phyloP scores from a whole-genome alignment of 2,888 invertebrate species.

The Imbricaverruca yamaguchii region DNA sequence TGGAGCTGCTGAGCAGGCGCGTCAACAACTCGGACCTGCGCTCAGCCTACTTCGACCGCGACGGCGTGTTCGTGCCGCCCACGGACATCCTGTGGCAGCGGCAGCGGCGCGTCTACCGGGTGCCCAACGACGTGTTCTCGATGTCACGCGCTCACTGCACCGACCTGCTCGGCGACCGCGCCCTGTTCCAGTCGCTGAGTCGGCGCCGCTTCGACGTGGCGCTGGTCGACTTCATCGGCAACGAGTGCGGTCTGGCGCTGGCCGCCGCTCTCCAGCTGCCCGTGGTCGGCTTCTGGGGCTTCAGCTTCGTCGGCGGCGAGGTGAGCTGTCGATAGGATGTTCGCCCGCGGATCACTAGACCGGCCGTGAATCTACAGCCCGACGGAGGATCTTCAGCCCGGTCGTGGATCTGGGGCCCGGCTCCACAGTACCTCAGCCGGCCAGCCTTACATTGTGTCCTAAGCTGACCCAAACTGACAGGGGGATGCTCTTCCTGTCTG shows the following conservation, averaged over 20 bases:
- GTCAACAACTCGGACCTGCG: conserved; percentile 11
- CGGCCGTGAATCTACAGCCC: too few species aligned
- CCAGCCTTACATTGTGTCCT: too few species aligned
- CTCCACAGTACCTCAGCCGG: too few species aligned
- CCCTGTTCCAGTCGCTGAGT: conserved; percentile 31
- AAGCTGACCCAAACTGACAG: too few species aligned
- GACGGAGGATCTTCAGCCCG: too few species aligned
- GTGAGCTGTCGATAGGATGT: conserved; percentile 31
- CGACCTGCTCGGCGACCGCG: conserved; percentile 29
- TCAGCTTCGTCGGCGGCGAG: conserved; percentile 38
- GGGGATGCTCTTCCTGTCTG: too few species aligned
- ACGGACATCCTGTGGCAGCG: conserved; percentile 32
- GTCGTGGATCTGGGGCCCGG: too few species aligned
- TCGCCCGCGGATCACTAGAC: too few species aligned
- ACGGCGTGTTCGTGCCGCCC: conserved; percentile 32
- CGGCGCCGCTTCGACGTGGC: conserved; percentile 36
- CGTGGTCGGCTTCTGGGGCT: conserved; percentile 39
- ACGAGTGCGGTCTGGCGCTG: conserved; percentile 38
- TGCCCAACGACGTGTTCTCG: conserved; percentile 31
- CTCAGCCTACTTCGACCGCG: conserved; percentile 29
- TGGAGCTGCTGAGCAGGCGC: not conserved
- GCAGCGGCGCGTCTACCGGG: not conserved
- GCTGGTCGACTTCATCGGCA: conserved; percentile 38
- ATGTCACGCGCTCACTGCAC: conserved; percentile 31
- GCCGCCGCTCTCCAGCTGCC: conserved; percentile 36